Base-by-base conservation (phyloP, 1,140 invertebrate species). In the Cylas formicarius region DNA sequence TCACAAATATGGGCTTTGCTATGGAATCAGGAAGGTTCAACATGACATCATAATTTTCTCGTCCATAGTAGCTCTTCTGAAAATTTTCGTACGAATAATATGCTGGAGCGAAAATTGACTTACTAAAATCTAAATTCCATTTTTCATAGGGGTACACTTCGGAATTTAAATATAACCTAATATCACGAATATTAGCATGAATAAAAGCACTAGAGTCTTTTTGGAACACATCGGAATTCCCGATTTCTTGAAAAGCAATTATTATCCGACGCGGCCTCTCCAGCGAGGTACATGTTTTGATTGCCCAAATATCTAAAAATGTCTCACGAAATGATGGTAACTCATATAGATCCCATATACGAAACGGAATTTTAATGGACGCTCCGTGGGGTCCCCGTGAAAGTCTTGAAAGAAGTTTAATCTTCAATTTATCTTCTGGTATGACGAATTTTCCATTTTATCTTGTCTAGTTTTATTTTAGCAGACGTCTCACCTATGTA, bases 401-500 rank as follows among this genome's bases (percentile, higher is more conserved):
- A 6, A 55, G 26, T 19, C 20, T 21, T 11, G 32, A 29, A 4
- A 52, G 16, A 8, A 49, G 23, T 18, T 27, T 26, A 14, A 16
- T 18, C 29, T 23, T 21, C 35, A n/a, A n/a, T 31, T 31, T 51
- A 36, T 8, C 23, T 10, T 2, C 26, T 28, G n/a, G 52, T 32
- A 17, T 55, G 49, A 10, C 44, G 41, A 8, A 51, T 36, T 33
- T 52, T 41, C 50, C 52, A 52, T 36, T 48, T 39, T 11, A 48
- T 32, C 29, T 48, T 52, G 9, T 24, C 21, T 18, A 50, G 18
- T 6, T 28, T 38, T 9, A 53, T 37, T 24, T 39, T 36, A 16
- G 23, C 21, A 28, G 48, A 40, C 4, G 24, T 37, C 17, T 32
- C 23, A 1, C 45, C 36, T 10, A 36, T 22, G 3, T 36, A 36